phyloP scores from a whole-genome alignment of 2,797 vertebrate species.

The Acipenser oxyrinchus region DNA sequence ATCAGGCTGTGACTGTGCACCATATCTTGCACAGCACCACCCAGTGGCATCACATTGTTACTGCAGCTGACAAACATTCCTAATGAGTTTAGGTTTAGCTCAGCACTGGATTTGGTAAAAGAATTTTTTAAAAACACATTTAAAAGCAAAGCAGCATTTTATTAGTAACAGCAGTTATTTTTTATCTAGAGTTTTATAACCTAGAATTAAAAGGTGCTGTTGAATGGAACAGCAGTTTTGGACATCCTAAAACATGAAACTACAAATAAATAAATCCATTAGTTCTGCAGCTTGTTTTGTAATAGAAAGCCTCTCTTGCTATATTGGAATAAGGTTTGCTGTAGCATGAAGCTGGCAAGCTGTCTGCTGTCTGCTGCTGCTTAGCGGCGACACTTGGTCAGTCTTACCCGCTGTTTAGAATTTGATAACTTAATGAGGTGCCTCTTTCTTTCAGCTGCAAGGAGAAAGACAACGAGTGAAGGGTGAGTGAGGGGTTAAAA shows the following conservation, averaged over 20 bases:
- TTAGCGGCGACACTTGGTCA: constrained; percentile 32
- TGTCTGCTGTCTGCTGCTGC: constrained; percentile 23
- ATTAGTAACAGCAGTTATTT: too few relatives aligned
- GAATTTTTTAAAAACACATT: too few relatives aligned
- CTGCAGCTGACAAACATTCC: too few relatives aligned
- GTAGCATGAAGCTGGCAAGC: constrained; percentile 46
- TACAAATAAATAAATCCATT: constrained; percentile 23
- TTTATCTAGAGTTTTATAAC: too few relatives aligned
- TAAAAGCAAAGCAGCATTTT: too few relatives aligned
- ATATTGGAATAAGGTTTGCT: constrained; percentile 53
- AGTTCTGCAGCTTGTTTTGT: constrained; percentile 22
- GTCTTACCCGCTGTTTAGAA: constrained; percentile 62
- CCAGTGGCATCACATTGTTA: too few relatives aligned
- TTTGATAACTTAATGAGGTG: constrained; percentile 59
- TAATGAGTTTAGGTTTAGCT: too few relatives aligned
- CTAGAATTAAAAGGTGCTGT: too few relatives aligned
- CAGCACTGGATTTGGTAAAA: too few relatives aligned
- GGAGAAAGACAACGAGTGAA: constrained; percentile 29
- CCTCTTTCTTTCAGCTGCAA: constrained; percentile 64
- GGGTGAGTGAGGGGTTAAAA: background rate
- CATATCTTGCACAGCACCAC: too few relatives aligned
- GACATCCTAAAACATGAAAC: background rate
- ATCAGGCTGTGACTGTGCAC: too few relatives aligned
- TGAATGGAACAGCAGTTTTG: too few relatives aligned
- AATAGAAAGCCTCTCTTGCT: constrained; percentile 21